A percentile compares a stretch with the other conserved stretches of the same genome.
Evolutionary conservation across 2,113 vertebrate species (phyloP).

Genomic region (Gadus chalcogrammus): DNA sequence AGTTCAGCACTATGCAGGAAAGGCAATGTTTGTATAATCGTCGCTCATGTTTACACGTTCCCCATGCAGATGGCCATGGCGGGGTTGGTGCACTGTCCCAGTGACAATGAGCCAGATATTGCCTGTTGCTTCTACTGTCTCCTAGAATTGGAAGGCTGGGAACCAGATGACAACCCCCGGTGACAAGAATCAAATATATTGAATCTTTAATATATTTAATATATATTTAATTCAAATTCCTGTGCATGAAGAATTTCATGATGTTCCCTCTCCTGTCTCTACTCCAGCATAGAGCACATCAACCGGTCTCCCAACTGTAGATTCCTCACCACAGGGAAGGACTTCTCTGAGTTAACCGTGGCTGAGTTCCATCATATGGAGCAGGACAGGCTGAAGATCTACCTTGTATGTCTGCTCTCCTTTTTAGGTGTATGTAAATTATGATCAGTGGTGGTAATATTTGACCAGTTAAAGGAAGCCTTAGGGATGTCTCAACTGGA

Average conservation of each 20-base stretch:
- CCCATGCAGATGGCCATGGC: slow-evolving; percentile 76
- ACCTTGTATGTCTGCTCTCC: slow-evolving; percentile 63
- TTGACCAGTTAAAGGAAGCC: neutral
- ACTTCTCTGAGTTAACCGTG: slow-evolving; percentile 70
- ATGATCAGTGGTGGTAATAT: neutral
- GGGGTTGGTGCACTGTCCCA: slow-evolving; percentile 76
- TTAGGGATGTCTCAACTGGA: no score
- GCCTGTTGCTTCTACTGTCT: slow-evolving; percentile 81
- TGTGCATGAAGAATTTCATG: no score
- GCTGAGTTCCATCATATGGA: slow-evolving; percentile 74
- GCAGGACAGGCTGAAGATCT: slow-evolving; percentile 70
- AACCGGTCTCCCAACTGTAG: slow-evolving; percentile 69
- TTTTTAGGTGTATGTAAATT: neutral
- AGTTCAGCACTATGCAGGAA: no score
- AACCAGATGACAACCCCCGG: slow-evolving; percentile 77
- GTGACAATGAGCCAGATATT: slow-evolving; percentile 70
- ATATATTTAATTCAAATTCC: neutral
- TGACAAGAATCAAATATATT: slow-evolving; percentile 35
- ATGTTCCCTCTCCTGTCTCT: neutral
- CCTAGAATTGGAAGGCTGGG: slow-evolving; percentile 78
- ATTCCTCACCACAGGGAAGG: slow-evolving; percentile 68
- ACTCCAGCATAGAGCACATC: slow-evolving; percentile 67
- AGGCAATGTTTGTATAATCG: neutral
- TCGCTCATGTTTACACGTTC: neutral
- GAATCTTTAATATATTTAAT: neutral